Percentiles rank a stretch among this genome's conserved stretches.
phyloP scores from a whole-genome alignment of 1,140 invertebrate genomes.

The Conus ventricosus region DNA sequence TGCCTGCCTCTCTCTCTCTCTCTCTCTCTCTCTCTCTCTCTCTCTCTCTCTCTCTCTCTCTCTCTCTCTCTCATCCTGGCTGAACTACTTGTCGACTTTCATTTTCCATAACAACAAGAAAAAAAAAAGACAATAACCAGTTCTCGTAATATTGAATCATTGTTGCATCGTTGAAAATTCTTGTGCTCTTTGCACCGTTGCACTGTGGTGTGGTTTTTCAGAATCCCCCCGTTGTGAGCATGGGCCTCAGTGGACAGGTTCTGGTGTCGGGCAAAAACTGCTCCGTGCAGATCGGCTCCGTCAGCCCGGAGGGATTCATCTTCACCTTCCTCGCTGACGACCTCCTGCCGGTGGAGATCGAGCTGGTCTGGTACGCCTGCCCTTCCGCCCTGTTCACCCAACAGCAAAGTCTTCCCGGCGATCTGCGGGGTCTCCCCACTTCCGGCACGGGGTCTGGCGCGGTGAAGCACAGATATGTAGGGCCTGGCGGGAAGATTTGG shows the following conservation, averaged over 20 bases:
- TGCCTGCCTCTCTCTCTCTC: no score
- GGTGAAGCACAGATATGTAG: neutral
- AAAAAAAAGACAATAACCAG: no score
- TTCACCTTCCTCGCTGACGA: neutral
- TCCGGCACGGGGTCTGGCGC: neutral
- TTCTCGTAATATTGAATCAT: no score
- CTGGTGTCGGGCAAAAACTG: neutral
- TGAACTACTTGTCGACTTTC: no score
- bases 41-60: no score
- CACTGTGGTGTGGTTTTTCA: neutral
- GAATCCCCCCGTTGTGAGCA: neutral
- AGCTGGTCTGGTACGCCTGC: neutral
- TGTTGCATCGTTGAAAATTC: no score
- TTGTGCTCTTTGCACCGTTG: no score
- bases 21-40: no score
- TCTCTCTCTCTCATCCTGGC: no score
- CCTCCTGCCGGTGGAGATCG: neutral
- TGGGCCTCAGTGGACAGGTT: neutral
- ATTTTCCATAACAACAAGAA: no score
- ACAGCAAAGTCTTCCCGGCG: neutral
- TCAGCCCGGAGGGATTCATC: neutral
- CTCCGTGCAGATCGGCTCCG: neutral
- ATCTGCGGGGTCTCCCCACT: neutral
- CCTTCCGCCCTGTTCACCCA: neutral
- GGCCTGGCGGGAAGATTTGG: no score